phyloP scores from a whole-genome alignment of 2,888 invertebrate genomes.

The Sesia bembeciformis region DNA sequence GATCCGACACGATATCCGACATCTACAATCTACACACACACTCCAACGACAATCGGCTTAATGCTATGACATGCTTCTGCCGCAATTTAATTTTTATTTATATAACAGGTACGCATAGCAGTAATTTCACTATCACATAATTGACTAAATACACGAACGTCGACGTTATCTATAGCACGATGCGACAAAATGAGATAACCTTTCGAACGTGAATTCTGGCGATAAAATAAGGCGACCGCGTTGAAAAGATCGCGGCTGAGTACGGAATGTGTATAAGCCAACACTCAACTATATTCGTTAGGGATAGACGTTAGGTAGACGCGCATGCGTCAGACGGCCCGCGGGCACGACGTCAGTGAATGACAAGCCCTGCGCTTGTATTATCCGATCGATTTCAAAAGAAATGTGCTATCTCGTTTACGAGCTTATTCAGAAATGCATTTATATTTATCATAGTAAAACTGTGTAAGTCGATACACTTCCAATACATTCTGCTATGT shows the following conservation, averaged over 20 bases:
- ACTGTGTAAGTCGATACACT: too few relatives aligned
- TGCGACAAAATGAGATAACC: slow-evolving; percentile 68
- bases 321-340: slow-evolving; percentile 64
- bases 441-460: too few relatives aligned
- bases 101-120: slow-evolving; percentile 40
- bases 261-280: slow-evolving; percentile 52
- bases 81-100: slow-evolving; percentile 61
- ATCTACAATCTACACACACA: slow-evolving; percentile 32
- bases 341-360: slow-evolving; percentile 62
- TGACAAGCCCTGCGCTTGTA: slow-evolving; percentile 63
- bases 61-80: slow-evolving; percentile 39
- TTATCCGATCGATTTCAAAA: slow-evolving; percentile 63
- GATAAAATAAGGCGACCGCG: slow-evolving; percentile 52
- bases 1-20: slow-evolving; percentile 18
- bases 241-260: slow-evolving; percentile 47
- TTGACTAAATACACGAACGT: slow-evolving; percentile 59
- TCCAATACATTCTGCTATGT: too few relatives aligned
- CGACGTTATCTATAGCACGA: slow-evolving; percentile 57
- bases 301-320: slow-evolving; percentile 67
- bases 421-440: too few relatives aligned
- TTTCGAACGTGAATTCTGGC: slow-evolving; percentile 44
- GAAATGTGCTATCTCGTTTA: slow-evolving; percentile 31
- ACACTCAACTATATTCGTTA: slow-evolving; percentile 58
- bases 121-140: slow-evolving; percentile 53
- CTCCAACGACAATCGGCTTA: slow-evolving; percentile 20